A percentile compares a stretch with the other conserved stretches of the same genome.
Conservation (phyloP, 2,888 invertebrate genomes). For the Chrysotoxum bicinctum region DNA sequence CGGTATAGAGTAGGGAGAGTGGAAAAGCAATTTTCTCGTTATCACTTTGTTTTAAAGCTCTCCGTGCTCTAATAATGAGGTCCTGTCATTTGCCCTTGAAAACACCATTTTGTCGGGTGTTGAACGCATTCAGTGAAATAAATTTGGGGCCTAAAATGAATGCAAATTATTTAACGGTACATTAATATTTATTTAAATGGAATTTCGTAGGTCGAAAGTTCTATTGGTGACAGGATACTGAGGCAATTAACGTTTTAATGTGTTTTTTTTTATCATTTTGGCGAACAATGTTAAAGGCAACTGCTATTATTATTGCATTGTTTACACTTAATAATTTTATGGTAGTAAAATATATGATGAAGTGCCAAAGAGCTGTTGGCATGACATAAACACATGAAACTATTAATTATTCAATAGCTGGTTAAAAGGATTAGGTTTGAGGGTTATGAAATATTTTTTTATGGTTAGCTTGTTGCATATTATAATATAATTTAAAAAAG, state of each 20-base stretch:
- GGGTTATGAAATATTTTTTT: neutral
- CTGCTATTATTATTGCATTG: constrained; percentile 62
- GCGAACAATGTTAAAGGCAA: constrained; percentile 37
- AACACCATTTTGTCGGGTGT: neutral
- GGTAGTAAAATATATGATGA: neutral
- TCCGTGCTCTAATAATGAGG: neutral
- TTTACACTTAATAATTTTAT: constrained; percentile 49
- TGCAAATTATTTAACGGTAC: constrained; percentile 62
- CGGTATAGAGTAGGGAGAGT: neutral
- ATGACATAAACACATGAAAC: neutral
- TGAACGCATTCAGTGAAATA: constrained; percentile 25
- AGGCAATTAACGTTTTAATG: constrained; percentile 68
- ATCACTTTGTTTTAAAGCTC: constrained; percentile 35
- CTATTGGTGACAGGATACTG: constrained; percentile 49
- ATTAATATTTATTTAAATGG: constrained; percentile 67
- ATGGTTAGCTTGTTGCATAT: neutral
- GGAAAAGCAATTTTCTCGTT: constrained; percentile 21
- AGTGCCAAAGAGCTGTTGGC: neutral
- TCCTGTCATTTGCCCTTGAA: constrained; percentile 38
- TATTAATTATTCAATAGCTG: neutral
- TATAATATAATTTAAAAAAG: neutral
- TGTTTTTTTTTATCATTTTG: neutral
- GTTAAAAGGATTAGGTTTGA: neutral
- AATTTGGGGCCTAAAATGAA: constrained; percentile 30
- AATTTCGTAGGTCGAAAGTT: constrained; percentile 22